Conservation (phyloP, 2,888 invertebrate genomes). For the Cecidostiba fungosa region DNA sequence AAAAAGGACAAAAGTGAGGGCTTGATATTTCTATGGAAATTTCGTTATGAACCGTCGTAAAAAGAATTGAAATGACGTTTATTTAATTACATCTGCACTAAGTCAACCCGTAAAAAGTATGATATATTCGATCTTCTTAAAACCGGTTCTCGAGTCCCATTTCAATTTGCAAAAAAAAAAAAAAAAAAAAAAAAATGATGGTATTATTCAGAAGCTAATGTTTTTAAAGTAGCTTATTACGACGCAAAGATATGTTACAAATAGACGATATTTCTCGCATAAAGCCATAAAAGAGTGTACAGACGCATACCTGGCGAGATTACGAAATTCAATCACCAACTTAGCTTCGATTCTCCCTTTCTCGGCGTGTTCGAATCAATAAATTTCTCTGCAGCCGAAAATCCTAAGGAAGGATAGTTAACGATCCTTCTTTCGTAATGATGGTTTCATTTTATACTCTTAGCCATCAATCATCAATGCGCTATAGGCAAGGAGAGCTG, state of each 20-base stretch:
- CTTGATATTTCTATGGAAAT: slow-evolving; percentile 72
- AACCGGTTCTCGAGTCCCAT: slow-evolving; percentile 55
- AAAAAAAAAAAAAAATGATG: slow-evolving; percentile 26
- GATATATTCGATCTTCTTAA: slow-evolving; percentile 55
- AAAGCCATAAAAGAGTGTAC: neutral
- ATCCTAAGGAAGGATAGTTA: neutral
- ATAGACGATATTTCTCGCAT: slow-evolving; percentile 2
- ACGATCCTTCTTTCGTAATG: slow-evolving; percentile 49
- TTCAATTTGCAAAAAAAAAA: slow-evolving; percentile 48
- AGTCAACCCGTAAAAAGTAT: slow-evolving; percentile 60
- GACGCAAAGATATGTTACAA: neutral
- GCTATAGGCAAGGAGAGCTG: neutral
- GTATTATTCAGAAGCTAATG: slow-evolving; percentile 48
- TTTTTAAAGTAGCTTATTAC: slow-evolving; percentile 60
- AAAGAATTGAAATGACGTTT: slow-evolving; percentile 70
- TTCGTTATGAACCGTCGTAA: slow-evolving; percentile 70
- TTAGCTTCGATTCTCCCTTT: neutral
- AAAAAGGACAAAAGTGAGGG: slow-evolving; percentile 63
- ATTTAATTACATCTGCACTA: slow-evolving; percentile 64
- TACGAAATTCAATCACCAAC: neutral
- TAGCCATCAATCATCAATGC: slow-evolving; percentile 48
- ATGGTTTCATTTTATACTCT: slow-evolving; percentile 55
- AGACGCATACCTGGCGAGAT: neutral
- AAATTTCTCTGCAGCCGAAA: slow-evolving; percentile 12
- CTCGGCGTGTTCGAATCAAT: slow-evolving; percentile 21